Evolutionary conservation across 2,888 invertebrate genomes (phyloP).

Genomic region (Parnassius glacialis): DNA sequence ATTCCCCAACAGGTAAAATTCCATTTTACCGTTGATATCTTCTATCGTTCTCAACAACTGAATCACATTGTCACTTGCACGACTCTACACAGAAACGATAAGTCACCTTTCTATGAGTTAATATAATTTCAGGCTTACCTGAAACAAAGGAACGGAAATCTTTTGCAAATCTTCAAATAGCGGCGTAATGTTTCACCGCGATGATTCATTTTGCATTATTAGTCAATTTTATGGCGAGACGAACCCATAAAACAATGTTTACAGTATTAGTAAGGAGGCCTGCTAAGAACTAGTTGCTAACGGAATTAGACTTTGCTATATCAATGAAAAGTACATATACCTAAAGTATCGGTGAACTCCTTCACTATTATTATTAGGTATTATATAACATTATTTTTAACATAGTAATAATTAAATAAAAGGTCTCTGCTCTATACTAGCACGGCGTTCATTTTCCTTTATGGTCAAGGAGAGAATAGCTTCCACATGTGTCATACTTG

Average conservation of each 20-base stretch:
- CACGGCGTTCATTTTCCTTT: not conserved
- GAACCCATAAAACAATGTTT: slow-evolving; percentile 39
- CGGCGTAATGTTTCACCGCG: slow-evolving; percentile 31
- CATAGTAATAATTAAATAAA: no score
- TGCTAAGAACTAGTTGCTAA: slow-evolving; percentile 30
- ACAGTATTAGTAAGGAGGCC: slow-evolving; percentile 40
- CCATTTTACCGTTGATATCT: slow-evolving; percentile 7
- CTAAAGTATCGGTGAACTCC: no score
- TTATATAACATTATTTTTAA: no score
- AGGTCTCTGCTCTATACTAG: no score
- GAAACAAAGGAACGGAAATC: slow-evolving; percentile 46
- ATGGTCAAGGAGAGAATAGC: no score
- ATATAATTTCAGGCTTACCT: slow-evolving; percentile 37
- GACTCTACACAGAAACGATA: slow-evolving; percentile 35
- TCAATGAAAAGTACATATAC: slow-evolving; percentile 9
- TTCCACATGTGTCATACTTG: no score
- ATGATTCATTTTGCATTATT: slow-evolving; percentile 38
- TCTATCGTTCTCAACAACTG: slow-evolving; percentile 13
- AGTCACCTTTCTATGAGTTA: slow-evolving; percentile 39
- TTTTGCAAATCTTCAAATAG: slow-evolving; percentile 45
- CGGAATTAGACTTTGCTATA: slow-evolving; percentile 29
- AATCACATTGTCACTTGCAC: slow-evolving; percentile 28
- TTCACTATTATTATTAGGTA: no score
- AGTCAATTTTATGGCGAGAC: slow-evolving; percentile 46
- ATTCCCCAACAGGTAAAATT: slow-evolving; percentile 20